Evolutionary conservation across 2,797 vertebrate genomes (phyloP), one percentile per base, ranked within the genome.

Genomic region (Hoplostethus atlanticus): DNA sequence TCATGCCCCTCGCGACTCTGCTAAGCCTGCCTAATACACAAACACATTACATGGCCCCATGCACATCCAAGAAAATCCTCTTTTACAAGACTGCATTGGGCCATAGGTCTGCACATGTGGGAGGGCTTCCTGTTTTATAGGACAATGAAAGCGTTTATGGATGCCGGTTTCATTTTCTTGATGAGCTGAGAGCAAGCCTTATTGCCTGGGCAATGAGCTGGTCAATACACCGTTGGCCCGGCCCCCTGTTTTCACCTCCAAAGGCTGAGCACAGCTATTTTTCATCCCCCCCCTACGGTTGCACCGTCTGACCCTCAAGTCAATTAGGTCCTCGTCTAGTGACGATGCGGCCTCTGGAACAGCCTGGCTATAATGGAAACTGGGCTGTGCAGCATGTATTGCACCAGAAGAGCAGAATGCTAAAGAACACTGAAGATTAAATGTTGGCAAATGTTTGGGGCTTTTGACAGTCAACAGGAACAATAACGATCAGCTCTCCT

Each of bases 81-180:
- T 80, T 84, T 86, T 86, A 91, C 76, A 77, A 85, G 69, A 12
- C 68, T 71, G 6, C n/a, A 1, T 55, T 75, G 67, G 69, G 58
- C 57, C 6, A 1, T 67, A 55, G 56, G 62, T 47, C 53, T 70
- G n/a, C 42, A 55, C 56, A 17, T 40, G 47, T 70, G 68, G 67
- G 82, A 73, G 65, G 64, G 61, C 78, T 79, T 84, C 48, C 55
- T 54, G 46, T 75, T 89, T 89, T 86, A 91, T 79, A 44, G 85
- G 79, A 83, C 84, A 79, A 81, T 84, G 70, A 88, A 83, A 80
- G 76, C 46, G 42, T 89, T 89, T 91, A 87, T 90, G 72, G 85
- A 76, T 66, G 81, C 47, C 48, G 52, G 61, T 91, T 93, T 91
- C 76, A 90, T 90, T 93, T 85, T 85, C 76, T 89, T 87, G 84